Percentiles rank a stretch among this genome's conserved stretches.
Evolutionary conservation across 2,888 invertebrate species (phyloP).

Genomic region (Atrina japonica): DNA sequence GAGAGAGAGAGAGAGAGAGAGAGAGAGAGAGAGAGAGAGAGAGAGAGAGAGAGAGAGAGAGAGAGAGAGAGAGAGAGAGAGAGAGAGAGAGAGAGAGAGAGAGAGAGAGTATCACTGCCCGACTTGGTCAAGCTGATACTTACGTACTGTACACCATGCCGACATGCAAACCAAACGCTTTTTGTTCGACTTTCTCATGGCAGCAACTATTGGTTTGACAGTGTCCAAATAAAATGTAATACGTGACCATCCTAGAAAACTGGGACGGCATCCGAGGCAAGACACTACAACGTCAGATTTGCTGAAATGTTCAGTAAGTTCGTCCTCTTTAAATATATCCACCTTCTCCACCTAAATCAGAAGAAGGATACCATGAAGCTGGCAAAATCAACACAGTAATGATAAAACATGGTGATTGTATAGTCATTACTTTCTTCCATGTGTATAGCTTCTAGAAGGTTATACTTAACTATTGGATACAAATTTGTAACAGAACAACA

Average conservation of each 20-base stretch:
- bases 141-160: slow-evolving; percentile 70
- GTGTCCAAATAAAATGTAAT: slow-evolving; percentile 70
- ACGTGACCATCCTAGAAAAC: slow-evolving; percentile 56
- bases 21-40: too few relatives aligned
- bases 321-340: slow-evolving; percentile 63
- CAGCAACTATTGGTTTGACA: slow-evolving; percentile 61
- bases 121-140: slow-evolving; percentile 42
- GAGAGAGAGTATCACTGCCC: too few relatives aligned
- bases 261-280: slow-evolving; percentile 63
- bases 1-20: too few relatives aligned
- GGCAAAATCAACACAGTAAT: neutral
- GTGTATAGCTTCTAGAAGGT: too few relatives aligned
- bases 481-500: too few relatives aligned
- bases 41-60: too few relatives aligned
- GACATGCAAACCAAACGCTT: slow-evolving; percentile 67
- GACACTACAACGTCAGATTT: slow-evolving; percentile 72
- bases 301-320: slow-evolving; percentile 55
- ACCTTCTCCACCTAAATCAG: slow-evolving; percentile 63
- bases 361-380: neutral
- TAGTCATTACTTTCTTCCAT: too few relatives aligned
- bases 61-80: too few relatives aligned
- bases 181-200: slow-evolving; percentile 66
- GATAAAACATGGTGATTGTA: neutral
- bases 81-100: too few relatives aligned
- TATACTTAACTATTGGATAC: too few relatives aligned